Percentiles rank a stretch among this genome's conserved stretches.
Conservation (phyloP, 2,797 vertebrate species). For the Fratercula arctica region DNA sequence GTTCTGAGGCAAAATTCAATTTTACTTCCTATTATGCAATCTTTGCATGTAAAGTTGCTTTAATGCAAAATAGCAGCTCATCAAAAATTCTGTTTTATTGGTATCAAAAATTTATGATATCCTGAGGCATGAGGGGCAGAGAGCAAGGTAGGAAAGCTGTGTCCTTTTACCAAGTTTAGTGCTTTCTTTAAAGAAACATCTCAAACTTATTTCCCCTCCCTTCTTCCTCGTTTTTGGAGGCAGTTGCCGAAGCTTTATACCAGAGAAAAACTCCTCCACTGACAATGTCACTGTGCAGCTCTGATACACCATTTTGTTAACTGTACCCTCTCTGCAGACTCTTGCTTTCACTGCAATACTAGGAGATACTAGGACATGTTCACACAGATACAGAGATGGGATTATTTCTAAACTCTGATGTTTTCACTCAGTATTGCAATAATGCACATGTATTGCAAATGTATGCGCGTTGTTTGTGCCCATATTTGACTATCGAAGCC, state of each 20-base stretch:
- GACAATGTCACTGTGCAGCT: neutral
- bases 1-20: slow-evolving; percentile 77
- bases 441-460: neutral
- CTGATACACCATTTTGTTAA: neutral
- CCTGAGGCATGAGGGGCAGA: slow-evolving; percentile 67
- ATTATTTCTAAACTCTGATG: neutral
- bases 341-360: neutral
- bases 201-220: slow-evolving; percentile 47
- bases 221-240: neutral
- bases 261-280: neutral
- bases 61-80: slow-evolving; percentile 76
- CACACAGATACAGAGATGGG: neutral
- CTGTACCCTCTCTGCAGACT: neutral
- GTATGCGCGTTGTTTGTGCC: accelerated
- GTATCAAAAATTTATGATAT: slow-evolving; percentile 76
- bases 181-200: slow-evolving; percentile 64
- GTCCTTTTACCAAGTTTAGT: slow-evolving; percentile 73
- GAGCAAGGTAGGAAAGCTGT: slow-evolving; percentile 66
- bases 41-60: slow-evolving; percentile 77
- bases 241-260: neutral
- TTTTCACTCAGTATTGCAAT: neutral
- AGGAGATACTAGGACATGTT: neutral
- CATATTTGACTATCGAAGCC: neutral
- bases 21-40: slow-evolving; percentile 77
- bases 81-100: slow-evolving; percentile 80